phyloP scores from a whole-genome alignment of 2,113 vertebrate species.

The Trematocara stigmaticum region DNA sequence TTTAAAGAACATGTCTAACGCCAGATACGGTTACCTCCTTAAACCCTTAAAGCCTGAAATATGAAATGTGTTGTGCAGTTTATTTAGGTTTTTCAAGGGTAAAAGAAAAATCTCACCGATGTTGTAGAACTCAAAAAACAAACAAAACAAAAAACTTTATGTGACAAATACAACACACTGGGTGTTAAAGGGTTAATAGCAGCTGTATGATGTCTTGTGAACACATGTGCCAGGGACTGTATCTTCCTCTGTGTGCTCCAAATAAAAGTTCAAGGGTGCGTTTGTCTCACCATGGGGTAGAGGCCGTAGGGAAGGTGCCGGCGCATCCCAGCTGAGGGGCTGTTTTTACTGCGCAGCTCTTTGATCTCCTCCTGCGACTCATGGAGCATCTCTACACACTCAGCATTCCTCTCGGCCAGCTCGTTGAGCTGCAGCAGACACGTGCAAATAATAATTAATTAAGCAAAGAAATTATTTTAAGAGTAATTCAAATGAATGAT shows the following conservation, averaged over 20 bases:
- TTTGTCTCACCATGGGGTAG: conserved; percentile 82
- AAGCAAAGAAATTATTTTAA: background rate
- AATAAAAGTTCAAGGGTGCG: background rate
- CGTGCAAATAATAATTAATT: background rate
- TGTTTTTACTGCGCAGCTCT: conserved; percentile 80
- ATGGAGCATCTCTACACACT: conserved; percentile 93
- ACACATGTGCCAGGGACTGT: background rate
- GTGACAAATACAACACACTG: background rate
- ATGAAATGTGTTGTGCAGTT: background rate
- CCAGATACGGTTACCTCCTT: background rate
- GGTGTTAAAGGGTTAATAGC: background rate
- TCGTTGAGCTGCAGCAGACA: conserved; percentile 81
- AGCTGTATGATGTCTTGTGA: background rate
- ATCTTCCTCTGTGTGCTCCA: background rate
- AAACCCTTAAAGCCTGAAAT: background rate
- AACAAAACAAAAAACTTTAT: background rate
- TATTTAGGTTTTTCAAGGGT: accelerated
- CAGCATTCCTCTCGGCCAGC: conserved; percentile 84
- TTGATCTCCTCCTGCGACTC: conserved; percentile 94
- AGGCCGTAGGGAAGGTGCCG: conserved; percentile 72
- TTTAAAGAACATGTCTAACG: background rate
- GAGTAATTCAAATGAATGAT: background rate
- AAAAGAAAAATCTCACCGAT: background rate
- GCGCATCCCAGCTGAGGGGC: conserved; percentile 75
- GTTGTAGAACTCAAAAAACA: background rate